Evolutionary conservation across 2,888 invertebrate genomes (phyloP), one percentile per base, ranked within the genome.

Genomic region (Apamea anceps): DNA sequence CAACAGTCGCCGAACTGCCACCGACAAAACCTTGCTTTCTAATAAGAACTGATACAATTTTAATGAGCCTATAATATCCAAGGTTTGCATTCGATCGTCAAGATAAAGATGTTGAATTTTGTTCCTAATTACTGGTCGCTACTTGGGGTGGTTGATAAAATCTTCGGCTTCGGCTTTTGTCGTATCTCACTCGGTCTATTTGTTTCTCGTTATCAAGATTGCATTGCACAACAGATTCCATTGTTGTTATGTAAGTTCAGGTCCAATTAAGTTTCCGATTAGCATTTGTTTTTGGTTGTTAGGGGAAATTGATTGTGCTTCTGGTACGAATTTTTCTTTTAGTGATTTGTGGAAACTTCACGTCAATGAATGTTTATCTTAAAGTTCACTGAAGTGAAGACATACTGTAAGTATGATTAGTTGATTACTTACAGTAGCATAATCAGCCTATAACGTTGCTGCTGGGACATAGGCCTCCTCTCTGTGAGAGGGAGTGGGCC

Each of bases 31-130:
- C 96, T 96, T 96, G 95, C 96, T 96, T 96, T 96, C 96, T 95
- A 96, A 95, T 93, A 94, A 79, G 72, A 81, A 80, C 80, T 92
- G 93, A 95, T 94, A 94, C 93, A 94, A 94, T 94, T 96, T 95
- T 96, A 96, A 96, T 96, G 95, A 96, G 93, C 93, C 94, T 93
- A 94, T 94, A 95, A 93, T 94, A 94, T 86, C 93, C 96, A 96
- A 96, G 96, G 96, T 92, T 93, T 90, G 91, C 93, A 92, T 94
- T 92, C 84, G 95, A 95, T 95, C 92, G 91, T 88, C 85, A 87
- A 91, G 95, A 96, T 96, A 95, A 94, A 91, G 88, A 89, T 92
- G 93, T 93, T 86, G 85, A 85, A 89, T 89, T 90, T 88, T 89
- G 88, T 90, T 88, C 91, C 92, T 93, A 94, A 94, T 94, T 93